Conservation (phyloP, 2,797 vertebrate genomes). For the Paguma larvata region DNA sequence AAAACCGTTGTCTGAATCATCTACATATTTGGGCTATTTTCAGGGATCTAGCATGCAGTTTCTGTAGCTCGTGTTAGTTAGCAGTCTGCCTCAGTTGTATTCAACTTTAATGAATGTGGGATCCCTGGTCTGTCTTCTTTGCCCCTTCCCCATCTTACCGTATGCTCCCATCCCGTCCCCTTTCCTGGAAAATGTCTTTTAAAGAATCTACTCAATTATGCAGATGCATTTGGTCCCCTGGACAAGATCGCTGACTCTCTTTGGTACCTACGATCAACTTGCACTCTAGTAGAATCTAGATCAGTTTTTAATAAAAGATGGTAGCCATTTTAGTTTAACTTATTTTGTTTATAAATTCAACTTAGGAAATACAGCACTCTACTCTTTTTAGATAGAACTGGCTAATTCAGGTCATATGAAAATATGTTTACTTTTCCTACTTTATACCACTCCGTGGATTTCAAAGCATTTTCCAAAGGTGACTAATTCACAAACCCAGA, state of each 20-base stretch:
- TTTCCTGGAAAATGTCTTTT: neutral
- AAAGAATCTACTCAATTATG: neutral
- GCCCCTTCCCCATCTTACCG: neutral
- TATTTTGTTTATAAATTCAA: slow-evolving; percentile 1
- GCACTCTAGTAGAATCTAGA: neutral
- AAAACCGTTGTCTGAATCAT: neutral
- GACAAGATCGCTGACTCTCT: neutral
- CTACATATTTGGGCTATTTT: neutral
- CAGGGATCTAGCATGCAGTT: neutral
- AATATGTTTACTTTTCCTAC: neutral
- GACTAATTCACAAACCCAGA: neutral
- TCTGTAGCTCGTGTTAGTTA: neutral
- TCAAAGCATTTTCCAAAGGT: neutral
- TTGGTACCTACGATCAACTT: neutral
- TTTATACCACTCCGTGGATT: neutral
- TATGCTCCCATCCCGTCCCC: neutral
- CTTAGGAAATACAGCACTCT: neutral
- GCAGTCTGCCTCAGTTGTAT: neutral
- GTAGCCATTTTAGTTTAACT: neutral
- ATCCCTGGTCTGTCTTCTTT: neutral
- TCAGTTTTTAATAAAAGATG: neutral
- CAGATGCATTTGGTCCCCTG: neutral
- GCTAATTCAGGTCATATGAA: neutral
- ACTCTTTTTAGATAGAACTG: neutral
- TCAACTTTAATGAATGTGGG: neutral